These are phyloP conservation scores for Myanophis thanlyinensis DNA, from an alignment of 2,113 vertebrate species.

Conservation along the genomic window DNA sequence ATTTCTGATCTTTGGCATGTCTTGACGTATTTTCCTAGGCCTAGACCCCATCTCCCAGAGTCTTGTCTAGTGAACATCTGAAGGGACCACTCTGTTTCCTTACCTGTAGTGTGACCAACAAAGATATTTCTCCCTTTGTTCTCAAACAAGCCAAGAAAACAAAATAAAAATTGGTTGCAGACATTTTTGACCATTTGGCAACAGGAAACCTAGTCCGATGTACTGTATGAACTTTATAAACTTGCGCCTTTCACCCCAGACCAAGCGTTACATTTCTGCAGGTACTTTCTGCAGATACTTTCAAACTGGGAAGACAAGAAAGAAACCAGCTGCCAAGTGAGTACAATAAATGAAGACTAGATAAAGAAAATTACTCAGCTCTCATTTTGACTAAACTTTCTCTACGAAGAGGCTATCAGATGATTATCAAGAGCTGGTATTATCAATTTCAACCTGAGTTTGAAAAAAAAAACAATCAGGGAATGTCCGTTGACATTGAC, in stretches of 20 bases:
- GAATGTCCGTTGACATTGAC: background rate
- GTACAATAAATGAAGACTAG: background rate
- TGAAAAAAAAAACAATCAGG: background rate
- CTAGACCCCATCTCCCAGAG: background rate
- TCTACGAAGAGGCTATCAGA: background rate
- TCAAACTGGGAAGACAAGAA: background rate
- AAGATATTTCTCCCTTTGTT: background rate
- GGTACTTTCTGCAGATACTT: background rate
- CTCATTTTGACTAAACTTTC: background rate
- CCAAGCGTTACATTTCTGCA: background rate
- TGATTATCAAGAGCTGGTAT: background rate
- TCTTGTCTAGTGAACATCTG: background rate
- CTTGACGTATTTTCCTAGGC: background rate
- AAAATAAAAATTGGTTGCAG: background rate
- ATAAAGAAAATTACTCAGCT: background rate
- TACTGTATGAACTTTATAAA: background rate
- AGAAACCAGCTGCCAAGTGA: background rate
- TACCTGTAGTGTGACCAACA: background rate
- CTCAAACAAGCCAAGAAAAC: background rate
- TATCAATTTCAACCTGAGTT: background rate
- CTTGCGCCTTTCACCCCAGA: background rate
- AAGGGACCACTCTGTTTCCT: background rate
- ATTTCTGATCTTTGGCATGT: background rate
- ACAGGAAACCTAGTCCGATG: background rate
- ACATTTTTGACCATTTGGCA: background rate